Evolutionary conservation across 1,140 invertebrate genomes (phyloP).

Genomic region (Pararge aegeria): DNA sequence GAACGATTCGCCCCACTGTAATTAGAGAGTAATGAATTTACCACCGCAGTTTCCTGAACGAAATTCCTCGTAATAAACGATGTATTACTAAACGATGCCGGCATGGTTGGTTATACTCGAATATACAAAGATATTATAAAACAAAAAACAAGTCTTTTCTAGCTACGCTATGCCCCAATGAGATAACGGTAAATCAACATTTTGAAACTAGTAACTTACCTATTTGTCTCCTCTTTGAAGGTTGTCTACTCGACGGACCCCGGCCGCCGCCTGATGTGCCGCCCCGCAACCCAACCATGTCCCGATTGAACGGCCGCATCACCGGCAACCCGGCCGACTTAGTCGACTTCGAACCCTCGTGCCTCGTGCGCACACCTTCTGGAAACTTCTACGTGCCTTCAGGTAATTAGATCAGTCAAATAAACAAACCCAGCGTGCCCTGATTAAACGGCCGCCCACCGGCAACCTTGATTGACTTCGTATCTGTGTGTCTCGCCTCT

Average conservation of each 20-base stretch:
- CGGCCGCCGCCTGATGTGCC: constrained; percentile 92
- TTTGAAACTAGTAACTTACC: no score
- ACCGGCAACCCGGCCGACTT: constrained; percentile 88
- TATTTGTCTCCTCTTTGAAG: constrained; percentile 80
- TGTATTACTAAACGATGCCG: neutral
- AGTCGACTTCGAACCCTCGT: constrained; percentile 93
- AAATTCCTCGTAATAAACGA: constrained; percentile 13
- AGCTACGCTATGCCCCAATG: no score
- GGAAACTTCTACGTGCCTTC: constrained; percentile 96
- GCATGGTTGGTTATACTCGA: no score
- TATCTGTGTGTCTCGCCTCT: no score
- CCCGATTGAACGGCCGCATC: constrained; percentile 90
- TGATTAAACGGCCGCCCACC: constrained; percentile 93
- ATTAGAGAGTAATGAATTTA: constrained; percentile 64
- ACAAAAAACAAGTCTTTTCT: no score
- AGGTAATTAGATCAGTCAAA: constrained; percentile 79
- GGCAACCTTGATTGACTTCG: no score
- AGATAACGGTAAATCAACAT: no score
- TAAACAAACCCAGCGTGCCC: neutral
- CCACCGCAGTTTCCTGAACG: constrained; percentile 29
- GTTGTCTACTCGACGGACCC: constrained; percentile 91
- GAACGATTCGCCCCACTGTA: constrained; percentile 49
- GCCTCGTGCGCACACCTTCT: constrained; percentile 92
- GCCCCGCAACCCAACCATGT: constrained; percentile 93
- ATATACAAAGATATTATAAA: no score